Base-by-base conservation (phyloP, 2,888 invertebrate species). In the Pyrrhia umbra region DNA sequence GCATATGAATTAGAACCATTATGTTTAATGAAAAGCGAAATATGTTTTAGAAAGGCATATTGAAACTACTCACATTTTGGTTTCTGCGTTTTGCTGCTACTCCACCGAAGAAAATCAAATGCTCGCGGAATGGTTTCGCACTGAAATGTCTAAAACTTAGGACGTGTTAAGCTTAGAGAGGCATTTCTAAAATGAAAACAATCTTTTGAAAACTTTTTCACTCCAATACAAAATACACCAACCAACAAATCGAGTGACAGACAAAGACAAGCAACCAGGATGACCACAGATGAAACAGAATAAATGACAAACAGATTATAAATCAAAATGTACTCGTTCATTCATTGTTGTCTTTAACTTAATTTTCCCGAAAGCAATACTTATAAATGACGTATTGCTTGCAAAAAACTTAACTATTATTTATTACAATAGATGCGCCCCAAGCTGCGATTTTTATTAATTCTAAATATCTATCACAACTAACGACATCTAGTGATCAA, bases 41-140 rank as follows among this genome's bases (percentile, higher is more conserved):
- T 57, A 55, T 37, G 23, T 42, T 72, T 72, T 80, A 77, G 75
- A 80, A 81, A 79, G 74, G 71, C 40, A 66, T 15, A 58, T 65
- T 9, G 67, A 75, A 79, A 76, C 70, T 71, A 71, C 81, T 84
- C 65, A 86, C 84, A 85, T 85, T 70, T 77, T 80, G 40, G 42
- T 34, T 55, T 60, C 18, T 65, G 13, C 6, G 13, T 25, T 16
- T 15, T 25, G 20, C 18, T 43, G 42, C 59, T 47, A 20, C 40
- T 27, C 8, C 47, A 23, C 6, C 13, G 6, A 0, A 30, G 21
- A 1, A 16, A 13, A 5, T 13, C 8, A 13, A 23, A 16, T 43
- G 8, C 20, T 30, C 9, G 6, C 8, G 34, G 37, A 15, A 34
- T 40, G 30, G 39, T 47, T 37, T 21, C 20, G 6, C 16, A 10